A percentile compares a stretch with the other conserved stretches of the same genome.
phyloP scores from a whole-genome alignment of 1,140 invertebrate genomes.

The Camponotus pennsylvanicus region DNA sequence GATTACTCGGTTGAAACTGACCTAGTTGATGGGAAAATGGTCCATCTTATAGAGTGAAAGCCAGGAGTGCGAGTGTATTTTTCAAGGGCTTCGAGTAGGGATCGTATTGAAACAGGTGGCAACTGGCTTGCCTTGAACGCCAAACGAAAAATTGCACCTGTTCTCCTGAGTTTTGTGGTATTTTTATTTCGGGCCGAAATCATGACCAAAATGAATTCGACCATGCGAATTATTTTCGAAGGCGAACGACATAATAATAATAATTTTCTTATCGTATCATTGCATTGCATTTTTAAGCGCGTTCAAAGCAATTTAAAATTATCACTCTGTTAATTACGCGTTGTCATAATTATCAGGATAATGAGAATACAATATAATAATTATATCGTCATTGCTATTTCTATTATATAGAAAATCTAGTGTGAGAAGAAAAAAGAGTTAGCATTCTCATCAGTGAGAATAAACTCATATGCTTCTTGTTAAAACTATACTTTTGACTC shows the following conservation, averaged over 20 bases:
- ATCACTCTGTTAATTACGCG: conserved; percentile 33
- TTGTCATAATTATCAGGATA: conserved; percentile 9
- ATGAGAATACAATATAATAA: conserved; percentile 36
- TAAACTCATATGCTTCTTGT: not conserved
- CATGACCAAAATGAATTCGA: conserved; percentile 41
- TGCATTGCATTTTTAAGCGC: conserved; percentile 39
- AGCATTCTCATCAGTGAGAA: not conserved
- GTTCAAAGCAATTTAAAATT: conserved; percentile 19
- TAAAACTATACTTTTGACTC: not conserved
- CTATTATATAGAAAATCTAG: conserved; percentile 4
- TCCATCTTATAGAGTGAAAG: not conserved
- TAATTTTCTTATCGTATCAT: conserved; percentile 49
- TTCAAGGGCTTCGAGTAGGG: conserved; percentile 62
- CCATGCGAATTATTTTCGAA: conserved; percentile 45
- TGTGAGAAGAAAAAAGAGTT: not conserved
- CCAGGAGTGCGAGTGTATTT: conserved; percentile 36
- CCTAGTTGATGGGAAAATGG: conserved; percentile 29
- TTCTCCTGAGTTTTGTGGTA: conserved; percentile 49
- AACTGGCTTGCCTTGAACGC: conserved; percentile 74
- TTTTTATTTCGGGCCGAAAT: conserved; percentile 58
- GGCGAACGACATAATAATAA: conserved; percentile 49
- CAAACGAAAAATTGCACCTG: conserved; percentile 72
- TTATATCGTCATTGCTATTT: conserved; percentile 22
- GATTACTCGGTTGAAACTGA: conserved; percentile 30
- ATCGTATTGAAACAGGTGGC: conserved; percentile 75